Conservation (phyloP, 2,888 invertebrate genomes). For the Linnaemya tessellans region DNA sequence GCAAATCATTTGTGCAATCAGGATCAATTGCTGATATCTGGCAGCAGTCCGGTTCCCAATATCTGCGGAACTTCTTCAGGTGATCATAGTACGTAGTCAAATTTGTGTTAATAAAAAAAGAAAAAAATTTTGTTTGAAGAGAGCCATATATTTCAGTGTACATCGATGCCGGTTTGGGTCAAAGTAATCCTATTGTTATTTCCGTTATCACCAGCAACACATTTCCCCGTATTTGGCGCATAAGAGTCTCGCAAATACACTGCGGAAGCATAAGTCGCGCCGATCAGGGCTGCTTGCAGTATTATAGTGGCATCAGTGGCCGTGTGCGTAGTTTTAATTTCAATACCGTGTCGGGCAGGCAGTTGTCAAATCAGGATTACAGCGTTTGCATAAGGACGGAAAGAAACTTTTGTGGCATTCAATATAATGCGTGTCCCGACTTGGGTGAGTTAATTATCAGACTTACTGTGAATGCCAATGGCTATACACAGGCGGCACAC, state of each 20-base stretch:
- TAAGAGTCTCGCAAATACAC: conserved; percentile 91
- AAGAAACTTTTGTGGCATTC: conserved; percentile 93
- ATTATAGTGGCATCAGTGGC: conserved; percentile 88
- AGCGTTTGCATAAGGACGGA: conserved; percentile 93
- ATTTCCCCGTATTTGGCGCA: conserved; percentile 91
- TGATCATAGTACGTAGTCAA: conserved; percentile 87
- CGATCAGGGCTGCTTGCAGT: conserved; percentile 83
- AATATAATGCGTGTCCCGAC: conserved; percentile 90
- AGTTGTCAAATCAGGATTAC: conserved; percentile 95
- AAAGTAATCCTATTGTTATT: conserved; percentile 90
- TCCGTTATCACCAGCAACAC: conserved; percentile 92
- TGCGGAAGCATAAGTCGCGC: conserved; percentile 88
- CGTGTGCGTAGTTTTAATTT: conserved; percentile 93
- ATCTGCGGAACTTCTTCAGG: conserved; percentile 92
- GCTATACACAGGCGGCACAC: too few relatives aligned
- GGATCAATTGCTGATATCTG: conserved; percentile 93
- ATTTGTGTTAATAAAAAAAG: not conserved
- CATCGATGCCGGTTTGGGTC: conserved; percentile 88
- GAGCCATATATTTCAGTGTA: conserved; percentile 86
- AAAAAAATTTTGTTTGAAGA: not conserved
- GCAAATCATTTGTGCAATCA: conserved; percentile 91
- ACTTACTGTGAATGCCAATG: too few relatives aligned
- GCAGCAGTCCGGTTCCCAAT: conserved; percentile 90
- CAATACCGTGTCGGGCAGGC: conserved; percentile 89
- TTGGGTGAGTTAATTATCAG: conserved; percentile 83